Conservation (phyloP, 2,797 vertebrate genomes). For the Delichon dasypus region DNA sequence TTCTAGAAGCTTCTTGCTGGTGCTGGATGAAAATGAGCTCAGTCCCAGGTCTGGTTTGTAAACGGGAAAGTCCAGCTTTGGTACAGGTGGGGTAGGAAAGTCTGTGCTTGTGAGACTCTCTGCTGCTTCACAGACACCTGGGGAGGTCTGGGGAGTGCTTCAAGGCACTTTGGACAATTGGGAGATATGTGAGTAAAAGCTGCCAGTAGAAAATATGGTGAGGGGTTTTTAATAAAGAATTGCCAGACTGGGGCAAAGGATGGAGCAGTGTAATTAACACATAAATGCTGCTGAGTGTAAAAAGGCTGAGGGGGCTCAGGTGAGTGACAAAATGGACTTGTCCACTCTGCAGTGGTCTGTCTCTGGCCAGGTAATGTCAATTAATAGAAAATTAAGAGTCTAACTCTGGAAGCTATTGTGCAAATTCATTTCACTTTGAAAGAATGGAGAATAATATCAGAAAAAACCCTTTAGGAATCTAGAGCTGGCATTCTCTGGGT, state of each 20-base stretch:
- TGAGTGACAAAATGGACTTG: background rate
- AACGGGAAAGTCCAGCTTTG: background rate
- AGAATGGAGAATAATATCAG: background rate
- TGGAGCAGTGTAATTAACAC: background rate
- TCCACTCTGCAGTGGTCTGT: background rate
- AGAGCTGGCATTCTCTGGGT: background rate
- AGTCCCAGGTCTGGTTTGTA: background rate
- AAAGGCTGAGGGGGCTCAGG: background rate
- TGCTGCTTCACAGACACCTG: background rate
- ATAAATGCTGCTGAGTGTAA: background rate
- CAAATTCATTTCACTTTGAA: background rate
- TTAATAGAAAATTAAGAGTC: background rate
- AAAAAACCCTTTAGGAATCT: background rate
- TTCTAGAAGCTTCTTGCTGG: background rate
- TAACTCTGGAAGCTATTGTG: background rate
- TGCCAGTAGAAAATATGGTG: background rate
- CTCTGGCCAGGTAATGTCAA: background rate
- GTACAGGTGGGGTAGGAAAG: background rate
- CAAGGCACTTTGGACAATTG: fast-evolving
- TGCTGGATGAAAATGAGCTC: background rate
- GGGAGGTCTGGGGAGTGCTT: background rate
- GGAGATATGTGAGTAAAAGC: background rate
- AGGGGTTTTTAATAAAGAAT: background rate
- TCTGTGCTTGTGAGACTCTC: background rate
- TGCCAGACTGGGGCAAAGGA: background rate